A percentile compares a stretch with the other conserved stretches of the same genome.
Conservation (phyloP, 2,888 invertebrate genomes). For the Congeria kusceri region DNA sequence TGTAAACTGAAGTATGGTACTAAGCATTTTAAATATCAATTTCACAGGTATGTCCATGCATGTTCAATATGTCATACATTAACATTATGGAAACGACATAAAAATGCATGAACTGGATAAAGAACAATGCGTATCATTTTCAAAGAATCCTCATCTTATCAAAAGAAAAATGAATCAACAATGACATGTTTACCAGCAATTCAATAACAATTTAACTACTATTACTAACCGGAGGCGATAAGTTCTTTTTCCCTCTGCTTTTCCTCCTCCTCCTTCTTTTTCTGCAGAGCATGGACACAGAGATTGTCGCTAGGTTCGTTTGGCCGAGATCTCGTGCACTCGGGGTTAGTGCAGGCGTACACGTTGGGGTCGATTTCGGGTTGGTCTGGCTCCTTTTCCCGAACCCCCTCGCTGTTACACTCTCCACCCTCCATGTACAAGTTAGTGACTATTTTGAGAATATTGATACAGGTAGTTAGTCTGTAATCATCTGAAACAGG, state of each 20-base stretch:
- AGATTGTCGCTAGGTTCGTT: constrained; percentile 67
- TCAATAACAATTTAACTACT: no score
- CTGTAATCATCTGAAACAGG: constrained; percentile 92
- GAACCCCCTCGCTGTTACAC: constrained; percentile 56
- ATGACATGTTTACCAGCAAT: no score
- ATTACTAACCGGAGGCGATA: constrained; percentile 42
- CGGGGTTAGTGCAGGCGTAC: constrained; percentile 77
- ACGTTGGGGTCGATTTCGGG: constrained; percentile 17
- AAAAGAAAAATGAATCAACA: no score
- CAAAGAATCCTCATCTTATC: no score
- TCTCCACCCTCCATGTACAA: constrained; percentile 67
- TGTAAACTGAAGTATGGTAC: no score
- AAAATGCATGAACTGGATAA: no score
- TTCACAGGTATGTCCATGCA: no score
- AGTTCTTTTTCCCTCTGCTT: constrained; percentile 51
- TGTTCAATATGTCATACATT: no score
- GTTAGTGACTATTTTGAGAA: constrained; percentile 91
- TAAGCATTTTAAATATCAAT: no score
- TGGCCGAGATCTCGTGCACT: constrained; percentile 75
- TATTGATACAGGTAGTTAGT: constrained; percentile 93
- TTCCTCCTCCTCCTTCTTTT: constrained; percentile 53
- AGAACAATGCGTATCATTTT: no score
- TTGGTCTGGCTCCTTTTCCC: constrained; percentile 47
- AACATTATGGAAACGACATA: no score
- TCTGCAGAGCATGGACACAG: constrained; percentile 70